Conservation (phyloP, 2,113 vertebrate species). For the Entelurus aequoreus region DNA sequence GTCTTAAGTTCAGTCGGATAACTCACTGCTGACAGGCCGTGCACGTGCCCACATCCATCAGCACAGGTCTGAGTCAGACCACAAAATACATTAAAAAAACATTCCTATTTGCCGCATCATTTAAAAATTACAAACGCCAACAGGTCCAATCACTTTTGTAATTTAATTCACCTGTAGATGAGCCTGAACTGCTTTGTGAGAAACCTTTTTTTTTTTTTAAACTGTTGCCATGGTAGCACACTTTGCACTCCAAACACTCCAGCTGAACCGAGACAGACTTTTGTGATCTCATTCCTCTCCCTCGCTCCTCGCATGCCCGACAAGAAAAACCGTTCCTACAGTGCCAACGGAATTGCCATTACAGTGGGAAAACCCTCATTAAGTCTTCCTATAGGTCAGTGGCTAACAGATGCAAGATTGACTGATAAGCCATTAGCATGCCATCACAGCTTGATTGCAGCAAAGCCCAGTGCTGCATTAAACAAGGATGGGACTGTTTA, state of each 20-base stretch:
- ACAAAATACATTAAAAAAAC: conserved; percentile 24
- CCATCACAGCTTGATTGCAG: conserved; percentile 34
- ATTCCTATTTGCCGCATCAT: conserved; percentile 1
- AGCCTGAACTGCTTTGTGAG: conserved; percentile 32
- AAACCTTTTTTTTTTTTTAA: conserved; percentile 61
- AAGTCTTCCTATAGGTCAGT: conserved; percentile 12
- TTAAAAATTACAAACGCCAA: conserved; percentile 1
- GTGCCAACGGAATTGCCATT: conserved; percentile 18
- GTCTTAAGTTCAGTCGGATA: conserved; percentile 38
- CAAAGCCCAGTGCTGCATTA: conserved; percentile 8
- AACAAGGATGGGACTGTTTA: conserved; percentile 32
- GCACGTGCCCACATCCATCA: conserved; percentile 50
- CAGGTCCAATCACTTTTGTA: neutral
- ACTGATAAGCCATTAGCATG: conserved; percentile 25
- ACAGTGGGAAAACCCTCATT: conserved; percentile 32
- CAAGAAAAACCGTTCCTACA: conserved; percentile 35
- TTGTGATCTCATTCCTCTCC: conserved; percentile 49
- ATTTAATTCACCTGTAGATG: conserved; percentile 39
- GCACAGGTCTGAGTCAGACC: conserved; percentile 55
- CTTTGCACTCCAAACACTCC: conserved; percentile 58
- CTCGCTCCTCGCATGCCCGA: conserved; percentile 18
- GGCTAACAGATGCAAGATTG: neutral
- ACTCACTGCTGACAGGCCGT: conserved; percentile 44
- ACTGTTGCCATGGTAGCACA: conserved; percentile 70
- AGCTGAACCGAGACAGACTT: conserved; percentile 57